These are phyloP conservation scores for Neosilurus hyrtlii DNA, from an alignment of 2,797 vertebrate species.

Conservation along the genomic window DNA sequence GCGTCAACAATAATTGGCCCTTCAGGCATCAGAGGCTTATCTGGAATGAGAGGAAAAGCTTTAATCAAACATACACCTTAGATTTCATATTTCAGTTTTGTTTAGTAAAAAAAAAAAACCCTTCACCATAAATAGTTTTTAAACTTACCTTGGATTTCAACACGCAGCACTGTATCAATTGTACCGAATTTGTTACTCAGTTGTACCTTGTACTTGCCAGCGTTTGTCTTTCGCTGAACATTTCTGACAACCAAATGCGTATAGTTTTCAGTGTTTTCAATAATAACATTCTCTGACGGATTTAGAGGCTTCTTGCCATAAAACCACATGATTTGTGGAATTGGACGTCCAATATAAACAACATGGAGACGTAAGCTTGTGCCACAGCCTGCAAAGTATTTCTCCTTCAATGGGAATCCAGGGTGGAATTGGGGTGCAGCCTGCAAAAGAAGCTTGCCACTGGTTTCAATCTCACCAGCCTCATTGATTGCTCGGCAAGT, in stretches of 20 bases:
- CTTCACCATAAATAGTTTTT: background rate
- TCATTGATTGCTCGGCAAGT: conserved; percentile 92
- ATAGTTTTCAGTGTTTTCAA: conserved; percentile 97
- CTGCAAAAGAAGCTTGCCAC: conserved; percentile 90
- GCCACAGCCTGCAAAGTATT: conserved; percentile 86
- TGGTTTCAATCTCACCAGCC: conserved; percentile 92
- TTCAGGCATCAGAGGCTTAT: conserved; percentile 90
- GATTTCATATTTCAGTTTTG: background rate
- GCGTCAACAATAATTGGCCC: conserved; percentile 92
- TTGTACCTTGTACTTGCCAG: conserved; percentile 96
- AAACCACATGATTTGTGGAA: conserved; percentile 99
- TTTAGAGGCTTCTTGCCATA: conserved; percentile 92
- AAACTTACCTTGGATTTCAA: conserved; percentile 95
- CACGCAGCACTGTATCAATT: conserved; percentile 84
- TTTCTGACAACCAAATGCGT: conserved; percentile 95
- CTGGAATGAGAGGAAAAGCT: conserved; percentile 65
- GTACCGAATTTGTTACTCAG: conserved; percentile 92
- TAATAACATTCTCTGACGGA: conserved; percentile 82
- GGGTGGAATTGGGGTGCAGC: conserved; percentile 94
- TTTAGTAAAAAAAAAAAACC: background rate
- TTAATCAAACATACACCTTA: conserved; percentile 5
- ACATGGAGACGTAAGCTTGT: conserved; percentile 95
- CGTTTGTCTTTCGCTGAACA: conserved; percentile 89
- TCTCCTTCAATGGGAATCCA: conserved; percentile 95
- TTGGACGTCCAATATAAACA: conserved; percentile 93